Evolutionary conservation across 2,113 vertebrate species (phyloP), one percentile per base, ranked within the genome.

Genomic region (Siphamia tubifer): DNA sequence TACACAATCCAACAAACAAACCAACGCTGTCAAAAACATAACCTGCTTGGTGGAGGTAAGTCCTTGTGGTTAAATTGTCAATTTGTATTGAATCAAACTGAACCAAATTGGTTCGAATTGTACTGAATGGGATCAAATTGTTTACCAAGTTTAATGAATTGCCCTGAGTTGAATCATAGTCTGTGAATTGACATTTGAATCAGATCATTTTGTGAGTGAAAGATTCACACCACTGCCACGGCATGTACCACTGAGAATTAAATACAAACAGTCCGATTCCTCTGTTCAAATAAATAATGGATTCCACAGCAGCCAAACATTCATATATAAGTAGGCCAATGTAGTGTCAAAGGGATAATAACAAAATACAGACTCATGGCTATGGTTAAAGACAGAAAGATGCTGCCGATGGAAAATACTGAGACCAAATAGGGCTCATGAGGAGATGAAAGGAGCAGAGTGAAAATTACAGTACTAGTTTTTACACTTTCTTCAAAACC

Each of bases 401-500:
- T 6, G 51, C 28, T 10, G 20, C 10, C 10, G 21, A 53, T 6
- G 35, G 45, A 56, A 69, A 65, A 68, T 20, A 49, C 21, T 55
- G 55, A 36, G 10, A 53, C 44, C 42, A 19, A 27, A 62, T 21
- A 8, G 8, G 0, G 44, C 17, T 52, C 8, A 19, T 8, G 15
- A 44, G 34, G 23, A 63, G 51, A 56, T 43, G 42, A 60, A 80
- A 54, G 30, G 42, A 27, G 32, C n/a, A 13, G 36, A 51, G 60
- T 7, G 42, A 66, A 69, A 54, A 74, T 54, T 17, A n/a, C n/a
- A 60, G 63, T 15, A 11, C n/a, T n/a, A n/a, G n/a, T n/a, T n/a
- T n/a, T n/a, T n/a, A n/a, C 23, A 48, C 27, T 43, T 44, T 57
- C 23, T 23, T 74, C 47, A 77, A 76, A 5, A 81, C 40, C 53